A percentile compares a stretch with the other conserved stretches of the same genome.
These are phyloP conservation scores for Trissolcus brochymenae DNA, from an alignment of 2,888 invertebrate species.

Conservation along the genomic window DNA sequence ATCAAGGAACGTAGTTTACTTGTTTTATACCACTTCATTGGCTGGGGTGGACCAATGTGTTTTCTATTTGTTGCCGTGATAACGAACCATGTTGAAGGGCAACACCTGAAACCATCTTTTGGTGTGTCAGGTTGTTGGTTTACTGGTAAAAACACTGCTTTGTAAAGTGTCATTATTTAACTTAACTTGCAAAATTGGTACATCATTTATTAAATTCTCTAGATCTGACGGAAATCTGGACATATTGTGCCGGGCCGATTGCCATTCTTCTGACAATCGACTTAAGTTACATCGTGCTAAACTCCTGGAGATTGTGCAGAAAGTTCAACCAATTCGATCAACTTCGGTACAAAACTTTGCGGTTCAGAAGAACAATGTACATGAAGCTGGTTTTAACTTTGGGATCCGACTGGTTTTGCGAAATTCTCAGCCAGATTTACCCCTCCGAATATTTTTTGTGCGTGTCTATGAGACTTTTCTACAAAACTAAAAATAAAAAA, in stretches of 20 bases:
- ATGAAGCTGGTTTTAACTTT: conserved; percentile 27
- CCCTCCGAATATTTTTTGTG: conserved; percentile 24
- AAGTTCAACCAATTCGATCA: conserved; percentile 23
- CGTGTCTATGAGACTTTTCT: conserved; percentile 1
- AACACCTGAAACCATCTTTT: conserved; percentile 37
- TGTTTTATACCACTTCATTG: conserved; percentile 18
- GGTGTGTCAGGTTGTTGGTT: conserved; percentile 40
- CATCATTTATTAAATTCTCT: not conserved
- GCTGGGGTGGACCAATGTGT: conserved; percentile 33
- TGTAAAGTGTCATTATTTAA: not conserved
- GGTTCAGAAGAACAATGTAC: conserved; percentile 44
- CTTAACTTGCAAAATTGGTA: not conserved
- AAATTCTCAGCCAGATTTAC: conserved; percentile 26
- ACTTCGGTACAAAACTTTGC: conserved; percentile 38
- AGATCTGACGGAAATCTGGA: conserved; percentile 31
- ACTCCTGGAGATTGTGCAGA: conserved; percentile 27
- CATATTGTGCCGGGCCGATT: conserved; percentile 40
- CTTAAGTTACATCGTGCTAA: conserved; percentile 15
- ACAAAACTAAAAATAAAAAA: no score
- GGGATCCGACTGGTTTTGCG: conserved; percentile 43
- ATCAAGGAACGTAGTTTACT: conserved; percentile 24
- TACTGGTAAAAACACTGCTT: conserved; percentile 15
- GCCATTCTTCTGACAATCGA: conserved; percentile 31
- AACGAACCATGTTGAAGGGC: conserved; percentile 24
- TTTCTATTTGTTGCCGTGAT: conserved; percentile 24